Percentiles rank a stretch among this genome's conserved stretches.
Evolutionary conservation across 2,113 vertebrate species (phyloP).

Genomic region (Coptodon rendalli): DNA sequence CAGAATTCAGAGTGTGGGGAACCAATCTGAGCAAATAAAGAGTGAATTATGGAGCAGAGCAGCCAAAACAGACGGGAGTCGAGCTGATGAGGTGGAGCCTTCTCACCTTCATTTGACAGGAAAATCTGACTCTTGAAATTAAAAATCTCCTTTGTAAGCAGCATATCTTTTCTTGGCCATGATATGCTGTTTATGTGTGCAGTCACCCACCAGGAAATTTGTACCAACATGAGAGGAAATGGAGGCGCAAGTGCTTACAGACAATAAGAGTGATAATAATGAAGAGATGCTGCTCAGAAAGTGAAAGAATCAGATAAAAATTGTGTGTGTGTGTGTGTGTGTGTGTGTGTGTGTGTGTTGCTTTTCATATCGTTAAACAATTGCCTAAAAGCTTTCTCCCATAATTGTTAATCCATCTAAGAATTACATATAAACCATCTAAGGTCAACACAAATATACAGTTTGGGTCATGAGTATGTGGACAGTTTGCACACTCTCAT

Average conservation of each 20-base stretch:
- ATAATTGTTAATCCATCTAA: background rate
- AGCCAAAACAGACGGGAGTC: background rate
- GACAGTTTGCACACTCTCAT: background rate
- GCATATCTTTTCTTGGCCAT: background rate
- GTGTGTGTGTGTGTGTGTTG: too few relatives aligned
- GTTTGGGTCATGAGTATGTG: background rate
- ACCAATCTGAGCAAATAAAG: background rate
- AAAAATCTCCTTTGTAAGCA: background rate
- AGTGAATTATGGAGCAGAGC: background rate
- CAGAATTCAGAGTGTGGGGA: background rate
- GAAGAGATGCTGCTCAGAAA: background rate
- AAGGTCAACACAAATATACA: background rate
- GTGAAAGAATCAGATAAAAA: background rate
- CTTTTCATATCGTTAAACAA: background rate
- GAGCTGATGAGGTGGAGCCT: background rate
- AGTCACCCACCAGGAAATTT: background rate
- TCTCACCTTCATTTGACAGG: background rate
- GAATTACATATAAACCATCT: background rate
- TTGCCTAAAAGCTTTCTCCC: background rate
- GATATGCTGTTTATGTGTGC: background rate
- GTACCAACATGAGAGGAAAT: background rate
- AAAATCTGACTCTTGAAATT: background rate
- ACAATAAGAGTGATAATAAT: background rate
- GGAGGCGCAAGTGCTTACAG: background rate
- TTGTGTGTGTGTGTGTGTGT: too few relatives aligned